Percentiles rank a stretch among this genome's conserved stretches.
phyloP scores from a whole-genome alignment of 2,797 vertebrate species.

The Pagetopsis macropterus region DNA sequence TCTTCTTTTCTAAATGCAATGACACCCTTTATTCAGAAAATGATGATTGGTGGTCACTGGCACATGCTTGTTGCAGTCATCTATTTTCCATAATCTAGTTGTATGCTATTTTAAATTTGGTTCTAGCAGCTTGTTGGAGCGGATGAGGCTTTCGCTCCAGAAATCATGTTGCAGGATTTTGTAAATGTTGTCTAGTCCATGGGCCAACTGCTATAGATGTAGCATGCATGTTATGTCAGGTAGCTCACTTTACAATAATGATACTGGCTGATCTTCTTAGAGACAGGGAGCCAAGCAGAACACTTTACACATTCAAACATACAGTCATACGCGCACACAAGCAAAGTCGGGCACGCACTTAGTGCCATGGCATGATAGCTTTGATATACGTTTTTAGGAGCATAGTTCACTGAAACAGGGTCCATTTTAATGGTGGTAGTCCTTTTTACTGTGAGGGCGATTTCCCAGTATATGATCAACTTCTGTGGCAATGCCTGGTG shows the following conservation, averaged over 20 bases:
- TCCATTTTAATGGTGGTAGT: conserved; percentile 79
- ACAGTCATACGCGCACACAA: conserved; percentile 56
- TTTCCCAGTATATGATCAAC: conserved; percentile 84
- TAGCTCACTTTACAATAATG: conserved; percentile 66
- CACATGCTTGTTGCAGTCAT: conserved; percentile 17
- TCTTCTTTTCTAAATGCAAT: conserved; percentile 31
- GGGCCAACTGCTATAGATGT: conserved; percentile 56
- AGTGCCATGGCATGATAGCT: conserved; percentile 79
- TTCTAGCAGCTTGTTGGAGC: conserved; percentile 39
- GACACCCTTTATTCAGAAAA: conserved; percentile 24
- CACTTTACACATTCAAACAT: conserved; percentile 61
- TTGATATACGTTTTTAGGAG: conserved; percentile 60
- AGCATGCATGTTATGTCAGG: conserved; percentile 76
- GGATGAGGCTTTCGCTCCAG: conserved; percentile 26
- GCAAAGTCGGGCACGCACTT: conserved; percentile 65
- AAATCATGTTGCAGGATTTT: conserved; percentile 46
- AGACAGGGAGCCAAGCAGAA: conserved; percentile 71
- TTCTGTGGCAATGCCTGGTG: conserved; percentile 80
- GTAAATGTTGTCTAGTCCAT: conserved; percentile 37
- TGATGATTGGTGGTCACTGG: background rate
- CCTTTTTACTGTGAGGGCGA: conserved; percentile 84
- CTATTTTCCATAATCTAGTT: conserved; percentile 18
- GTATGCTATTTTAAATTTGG: conserved; percentile 22
- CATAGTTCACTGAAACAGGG: conserved; percentile 61
- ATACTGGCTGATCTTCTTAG: conserved; percentile 64